Conservation (phyloP, 1,140 invertebrate species). For the Ectropis grisescens region DNA sequence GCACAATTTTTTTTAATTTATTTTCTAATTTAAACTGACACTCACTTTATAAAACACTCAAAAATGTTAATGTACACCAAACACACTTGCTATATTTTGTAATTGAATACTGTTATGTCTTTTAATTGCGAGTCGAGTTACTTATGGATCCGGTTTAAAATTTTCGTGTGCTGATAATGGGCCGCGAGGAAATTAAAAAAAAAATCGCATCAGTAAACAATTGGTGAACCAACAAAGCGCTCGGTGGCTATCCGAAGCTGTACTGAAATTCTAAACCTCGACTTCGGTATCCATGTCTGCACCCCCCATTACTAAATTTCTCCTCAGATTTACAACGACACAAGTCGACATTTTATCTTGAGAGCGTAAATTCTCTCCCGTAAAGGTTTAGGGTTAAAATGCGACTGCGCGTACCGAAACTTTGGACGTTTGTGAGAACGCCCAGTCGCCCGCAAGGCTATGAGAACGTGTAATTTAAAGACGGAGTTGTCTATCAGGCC, state of each 20-base stretch:
- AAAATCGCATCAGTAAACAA: conserved; percentile 54
- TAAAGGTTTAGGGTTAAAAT: too few species aligned
- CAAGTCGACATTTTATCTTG: conserved; percentile 12
- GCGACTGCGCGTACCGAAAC: background rate
- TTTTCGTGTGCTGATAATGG: conserved; percentile 8
- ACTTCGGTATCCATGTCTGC: conserved; percentile 61
- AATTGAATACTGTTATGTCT: too few species aligned
- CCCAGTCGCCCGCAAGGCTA: conserved; percentile 50
- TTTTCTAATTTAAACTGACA: conserved; percentile 18
- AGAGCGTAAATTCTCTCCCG: too few species aligned
- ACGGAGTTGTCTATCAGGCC: conserved; percentile 34
- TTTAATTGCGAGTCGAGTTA: too few species aligned
- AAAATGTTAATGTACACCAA: conserved; percentile 16
- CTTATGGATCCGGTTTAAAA: conserved; percentile 7
- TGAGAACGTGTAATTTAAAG: conserved; percentile 70
- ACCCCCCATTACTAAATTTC: conserved; percentile 68
- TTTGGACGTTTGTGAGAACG: conserved; percentile 20
- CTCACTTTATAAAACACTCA: conserved; percentile 24
- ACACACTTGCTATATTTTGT: too few species aligned
- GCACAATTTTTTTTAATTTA: conserved; percentile 24
- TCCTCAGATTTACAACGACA: conserved; percentile 19
- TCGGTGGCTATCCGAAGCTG: conserved; percentile 65
- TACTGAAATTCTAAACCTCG: conserved; percentile 69
- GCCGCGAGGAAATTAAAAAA: conserved; percentile 39
- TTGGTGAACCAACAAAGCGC: conserved; percentile 57